Percentiles rank a stretch among this genome's conserved stretches.
phyloP scores from a whole-genome alignment of 2,797 vertebrate species.

The Eospalax fontanierii region DNA sequence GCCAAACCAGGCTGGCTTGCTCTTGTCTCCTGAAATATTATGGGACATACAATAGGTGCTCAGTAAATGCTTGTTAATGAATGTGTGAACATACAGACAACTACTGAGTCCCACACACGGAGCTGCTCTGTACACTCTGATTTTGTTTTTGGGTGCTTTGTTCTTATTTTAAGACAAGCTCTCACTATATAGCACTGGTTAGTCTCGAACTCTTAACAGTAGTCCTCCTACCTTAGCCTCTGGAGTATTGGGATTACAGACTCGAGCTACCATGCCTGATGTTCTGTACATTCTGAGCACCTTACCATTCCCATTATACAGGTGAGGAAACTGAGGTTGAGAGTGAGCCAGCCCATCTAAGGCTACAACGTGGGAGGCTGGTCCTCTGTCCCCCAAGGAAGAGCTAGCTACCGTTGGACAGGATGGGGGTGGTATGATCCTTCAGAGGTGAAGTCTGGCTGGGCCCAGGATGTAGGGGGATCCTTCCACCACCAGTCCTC shows the following conservation, averaged over 20 bases:
- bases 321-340: neutral
- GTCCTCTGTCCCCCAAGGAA: neutral
- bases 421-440: neutral
- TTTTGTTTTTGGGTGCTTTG: neutral
- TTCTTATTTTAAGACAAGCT: neutral
- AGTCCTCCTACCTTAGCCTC: neutral
- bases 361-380: neutral
- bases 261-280: no score
- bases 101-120: neutral
- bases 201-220: neutral
- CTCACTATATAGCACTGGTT: neutral
- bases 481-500: neutral
- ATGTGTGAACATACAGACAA: neutral
- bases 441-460: neutral
- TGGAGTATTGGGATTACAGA: neutral
- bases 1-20: neutral
- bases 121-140: neutral
- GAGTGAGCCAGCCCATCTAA: neutral
- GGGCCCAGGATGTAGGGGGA: neutral
- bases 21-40: neutral
- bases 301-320: neutral
- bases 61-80: neutral
- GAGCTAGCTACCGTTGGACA: neutral
- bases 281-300: neutral
- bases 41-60: neutral